Evolutionary conservation across 2,888 invertebrate species (phyloP), one percentile per base, ranked within the genome.

Genomic region (Heliothis peltigera): DNA sequence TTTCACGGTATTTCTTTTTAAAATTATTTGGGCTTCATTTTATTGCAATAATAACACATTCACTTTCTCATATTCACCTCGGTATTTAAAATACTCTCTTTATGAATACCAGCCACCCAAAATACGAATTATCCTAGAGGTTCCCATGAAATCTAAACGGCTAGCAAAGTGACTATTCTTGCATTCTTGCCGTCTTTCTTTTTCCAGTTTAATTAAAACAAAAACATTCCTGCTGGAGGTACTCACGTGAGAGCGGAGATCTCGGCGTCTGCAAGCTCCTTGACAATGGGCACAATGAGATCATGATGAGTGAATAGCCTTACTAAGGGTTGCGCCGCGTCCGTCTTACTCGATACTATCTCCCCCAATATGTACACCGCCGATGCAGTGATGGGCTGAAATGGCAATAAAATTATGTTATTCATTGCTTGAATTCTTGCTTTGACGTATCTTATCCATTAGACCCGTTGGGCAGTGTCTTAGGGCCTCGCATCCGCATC

Each of bases 181-280:
- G 32, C 32, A 32, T 32, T 32, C 10, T 12, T 32, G 25, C 25
- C 25, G 25, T 32, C 12, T 32, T 32, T 32, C 32, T 32, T 32
- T 32, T 12, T 32, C 32, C 32, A 12, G 32, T 32, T 32, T 2
- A 32, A 44, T 19, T 44, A 19, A 8, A 46, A 46, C 32, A 15
- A 19, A 39, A 21, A 39, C 32, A 22, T 39, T 32, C 32, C 10
- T 22, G 39, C 18, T n/a, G 0, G 1, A 39, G 22, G 7, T 67
- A 96, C 97, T 97, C 88, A 98, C 97, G 98, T 98, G 79, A 98
- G 96, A 88, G 97, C 97, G n/a, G 98, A 97, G 87, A 98, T 98
- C 95, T 98, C 98, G 76, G 97, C 97, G 89, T 97, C 97, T 47
- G 98, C 98, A 70, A 98, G 95, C 61, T 97, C 97, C 87, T 96